These are phyloP conservation scores for Stylophora pistillata DNA, from an alignment of 64 coral and sea anemone species.

Conservation along the genomic window DNA sequence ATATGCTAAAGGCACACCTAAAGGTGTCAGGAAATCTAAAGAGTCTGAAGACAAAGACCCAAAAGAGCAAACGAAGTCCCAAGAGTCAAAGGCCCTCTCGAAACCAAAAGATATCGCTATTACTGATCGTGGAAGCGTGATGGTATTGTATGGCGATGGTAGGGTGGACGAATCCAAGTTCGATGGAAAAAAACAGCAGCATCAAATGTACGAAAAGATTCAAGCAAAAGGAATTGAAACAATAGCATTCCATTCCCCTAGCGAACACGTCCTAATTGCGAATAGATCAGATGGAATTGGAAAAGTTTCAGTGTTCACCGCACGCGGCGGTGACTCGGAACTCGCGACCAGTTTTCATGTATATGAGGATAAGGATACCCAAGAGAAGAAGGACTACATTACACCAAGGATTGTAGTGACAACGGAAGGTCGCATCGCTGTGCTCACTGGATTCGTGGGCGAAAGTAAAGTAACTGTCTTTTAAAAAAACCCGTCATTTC, in stretches of 20 bases:
- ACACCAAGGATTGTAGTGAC: constrained; percentile 41
- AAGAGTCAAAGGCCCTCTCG: background rate
- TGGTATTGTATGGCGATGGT: constrained; percentile 39
- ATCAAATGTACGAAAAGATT: background rate
- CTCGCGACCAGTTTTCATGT: constrained; percentile 31
- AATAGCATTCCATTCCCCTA: constrained; percentile 27
- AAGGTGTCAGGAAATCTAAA: background rate
- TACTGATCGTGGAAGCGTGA: constrained; percentile 8
- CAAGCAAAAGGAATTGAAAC: background rate
- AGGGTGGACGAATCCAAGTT: constrained; percentile 36
- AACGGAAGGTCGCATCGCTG: constrained; percentile 41
- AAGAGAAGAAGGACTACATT: background rate
- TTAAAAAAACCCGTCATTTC: background rate
- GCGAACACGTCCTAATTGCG: constrained; percentile 26
- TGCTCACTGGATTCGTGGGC: constrained; percentile 43
- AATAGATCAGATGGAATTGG: constrained; percentile 24
- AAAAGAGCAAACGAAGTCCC: background rate
- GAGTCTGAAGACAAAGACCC: background rate
- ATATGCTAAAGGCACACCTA: too few species aligned
- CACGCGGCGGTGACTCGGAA: constrained; percentile 12
- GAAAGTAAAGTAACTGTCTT: background rate
- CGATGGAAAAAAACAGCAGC: background rate
- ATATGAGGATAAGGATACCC: constrained; percentile 4
- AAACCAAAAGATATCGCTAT: constrained; percentile 30
- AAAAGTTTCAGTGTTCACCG: constrained; percentile 32